A percentile compares a stretch with the other conserved stretches of the same genome.
Evolutionary conservation across 2,113 vertebrate species (phyloP).

Genomic region (Embiotoca jacksoni): DNA sequence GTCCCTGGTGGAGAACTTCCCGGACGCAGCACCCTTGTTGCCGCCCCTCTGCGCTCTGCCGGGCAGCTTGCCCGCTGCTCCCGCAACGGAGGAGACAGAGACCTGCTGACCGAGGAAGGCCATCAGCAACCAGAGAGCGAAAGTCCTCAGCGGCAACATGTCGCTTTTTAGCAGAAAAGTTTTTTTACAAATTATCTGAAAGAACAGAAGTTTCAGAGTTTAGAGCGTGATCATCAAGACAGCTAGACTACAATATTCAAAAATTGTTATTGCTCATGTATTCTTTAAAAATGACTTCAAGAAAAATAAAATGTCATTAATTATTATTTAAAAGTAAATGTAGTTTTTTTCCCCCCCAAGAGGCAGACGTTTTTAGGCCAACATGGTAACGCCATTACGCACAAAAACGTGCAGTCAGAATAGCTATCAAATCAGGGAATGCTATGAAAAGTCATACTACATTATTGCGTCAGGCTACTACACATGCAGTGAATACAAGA

Average conservation of each 20-base stretch:
- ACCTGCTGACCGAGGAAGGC: constrained; percentile 79
- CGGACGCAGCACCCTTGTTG: constrained; percentile 44
- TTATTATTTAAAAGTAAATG: neutral
- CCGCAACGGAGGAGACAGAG: constrained; percentile 67
- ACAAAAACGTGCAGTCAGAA: neutral
- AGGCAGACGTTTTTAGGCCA: neutral
- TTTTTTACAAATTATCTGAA: no score
- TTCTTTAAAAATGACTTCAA: no score
- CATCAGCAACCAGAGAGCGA: constrained; percentile 81
- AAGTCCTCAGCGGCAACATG: constrained; percentile 74
- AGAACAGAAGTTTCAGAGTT: no score
- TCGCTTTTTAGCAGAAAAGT: neutral
- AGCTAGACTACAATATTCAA: no score
- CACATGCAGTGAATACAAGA: neutral
- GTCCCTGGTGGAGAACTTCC: constrained; percentile 84
- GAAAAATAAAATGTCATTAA: no score
- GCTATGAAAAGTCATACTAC: no score
- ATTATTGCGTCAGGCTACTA: no score
- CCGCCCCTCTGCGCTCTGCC: constrained; percentile 56
- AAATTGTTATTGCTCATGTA: no score
- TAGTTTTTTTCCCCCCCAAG: neutral
- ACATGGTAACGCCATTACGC: neutral
- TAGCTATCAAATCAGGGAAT: neutral
- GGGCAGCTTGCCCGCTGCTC: constrained; percentile 16
- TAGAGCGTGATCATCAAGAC: no score